Evolutionary conservation across 2,113 vertebrate genomes (phyloP), one percentile per base, ranked within the genome.

Genomic region (Chaenocephalus aceratus): DNA sequence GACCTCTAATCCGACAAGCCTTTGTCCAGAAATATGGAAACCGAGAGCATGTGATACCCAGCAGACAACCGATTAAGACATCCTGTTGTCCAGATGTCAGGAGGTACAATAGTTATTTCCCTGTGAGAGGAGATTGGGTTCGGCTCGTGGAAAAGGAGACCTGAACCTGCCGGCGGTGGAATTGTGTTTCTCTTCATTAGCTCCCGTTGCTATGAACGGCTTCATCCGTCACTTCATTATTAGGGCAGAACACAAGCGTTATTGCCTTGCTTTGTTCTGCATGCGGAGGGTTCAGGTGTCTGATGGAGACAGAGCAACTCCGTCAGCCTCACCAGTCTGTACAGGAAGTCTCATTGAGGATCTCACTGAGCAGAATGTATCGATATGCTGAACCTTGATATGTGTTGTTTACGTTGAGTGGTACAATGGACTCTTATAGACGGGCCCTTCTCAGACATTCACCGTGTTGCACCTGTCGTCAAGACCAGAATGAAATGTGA

Each of bases 171-270:
- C 36, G 36, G 36, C 36, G 57, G 64, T 23, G 2, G 4, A 46
- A 18, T 6, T 30, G 65, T 63, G 64, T 70, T 88, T 75, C 82
- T 82, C 75, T 77, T 88, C 75, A 88, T 88, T 84, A 84, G 70
- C 73, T 77, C 49, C 49, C 72, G 54, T 76, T 80, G 67, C 34
- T 21, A 72, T 41, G 18, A 52, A 79, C 23, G 2, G 34, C 63
- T 56, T 57, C 44, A 82, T 75, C 68, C 46, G 45, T 53, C 30
- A 59, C n/a, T 59, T 23, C 23, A 23, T 80, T 77, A 82, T 61
- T 51, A 44, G 57, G 68, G 61, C 68, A 68, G 72, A 87, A 83
- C 81, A 26, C 14, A 46, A 34, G 44, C 5, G 16, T 51, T 21
- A 52, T 61, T 61, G 7, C 23, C 11, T 6, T 6, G n/a, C 2